phyloP scores from a whole-genome alignment of 2,797 vertebrate species.

The Myotis findleyi region DNA sequence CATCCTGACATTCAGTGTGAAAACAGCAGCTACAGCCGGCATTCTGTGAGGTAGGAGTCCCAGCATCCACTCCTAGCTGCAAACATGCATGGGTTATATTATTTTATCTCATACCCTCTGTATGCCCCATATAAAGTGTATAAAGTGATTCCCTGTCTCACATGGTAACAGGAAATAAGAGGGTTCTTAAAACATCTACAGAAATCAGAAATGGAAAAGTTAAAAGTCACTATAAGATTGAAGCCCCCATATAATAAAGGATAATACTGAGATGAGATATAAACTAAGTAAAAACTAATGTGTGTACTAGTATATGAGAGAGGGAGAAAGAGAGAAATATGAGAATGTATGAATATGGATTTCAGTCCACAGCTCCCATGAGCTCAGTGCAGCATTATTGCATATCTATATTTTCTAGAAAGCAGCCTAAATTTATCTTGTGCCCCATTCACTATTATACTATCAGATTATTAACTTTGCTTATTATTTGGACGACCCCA shows the following conservation, averaged over 20 bases:
- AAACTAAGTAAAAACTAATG: neutral
- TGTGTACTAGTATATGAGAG: neutral
- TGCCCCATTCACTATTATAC: neutral
- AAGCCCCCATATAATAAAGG: neutral
- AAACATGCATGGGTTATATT: neutral
- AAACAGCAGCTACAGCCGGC: neutral
- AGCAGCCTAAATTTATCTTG: neutral
- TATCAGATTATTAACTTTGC: neutral
- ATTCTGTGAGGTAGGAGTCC: neutral
- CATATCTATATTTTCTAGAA: neutral
- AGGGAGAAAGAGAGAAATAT: neutral
- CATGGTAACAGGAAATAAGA: neutral
- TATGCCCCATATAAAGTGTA: neutral
- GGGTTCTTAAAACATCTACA: neutral
- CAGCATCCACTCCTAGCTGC: neutral
- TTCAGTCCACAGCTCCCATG: neutral
- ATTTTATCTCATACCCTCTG: neutral
- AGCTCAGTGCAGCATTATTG: neutral
- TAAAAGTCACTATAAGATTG: neutral
- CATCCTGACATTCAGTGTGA: neutral
- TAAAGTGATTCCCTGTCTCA: neutral
- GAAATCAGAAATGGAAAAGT: neutral
- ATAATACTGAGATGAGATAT: neutral
- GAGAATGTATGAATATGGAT: neutral
- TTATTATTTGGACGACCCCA: neutral